These are phyloP conservation scores for Acanthaster planci DNA, from an alignment of 35 echinoderm and acorn worm genomes.

Conservation along the genomic window DNA sequence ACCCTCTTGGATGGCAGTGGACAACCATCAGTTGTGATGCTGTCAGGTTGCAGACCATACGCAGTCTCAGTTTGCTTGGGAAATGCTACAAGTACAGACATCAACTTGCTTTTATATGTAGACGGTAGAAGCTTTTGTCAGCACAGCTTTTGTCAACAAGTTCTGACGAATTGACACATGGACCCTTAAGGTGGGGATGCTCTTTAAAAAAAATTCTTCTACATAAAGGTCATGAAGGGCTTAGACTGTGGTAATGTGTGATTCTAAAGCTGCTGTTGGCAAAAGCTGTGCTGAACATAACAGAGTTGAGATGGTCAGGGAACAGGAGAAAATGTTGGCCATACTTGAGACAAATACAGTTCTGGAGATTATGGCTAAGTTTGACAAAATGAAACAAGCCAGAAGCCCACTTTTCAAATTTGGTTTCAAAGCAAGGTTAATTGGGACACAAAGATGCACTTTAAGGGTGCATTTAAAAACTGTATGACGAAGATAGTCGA, in stretches of 20 bases:
- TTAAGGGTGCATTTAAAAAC: too few species aligned
- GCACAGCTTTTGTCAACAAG: too few species aligned
- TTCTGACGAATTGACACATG: too few species aligned
- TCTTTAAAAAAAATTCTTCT: too few species aligned
- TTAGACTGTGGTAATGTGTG: too few species aligned
- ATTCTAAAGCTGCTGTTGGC: neutral
- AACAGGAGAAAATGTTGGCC: neutral
- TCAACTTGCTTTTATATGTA: neutral
- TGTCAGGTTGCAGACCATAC: neutral
- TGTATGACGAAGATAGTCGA: too few species aligned
- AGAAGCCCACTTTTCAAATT: slow-evolving; percentile 18
- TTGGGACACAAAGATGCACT: too few species aligned
- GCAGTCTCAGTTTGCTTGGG: slow-evolving; percentile 1
- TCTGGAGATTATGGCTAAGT: neutral
- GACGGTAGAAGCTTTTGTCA: neutral
- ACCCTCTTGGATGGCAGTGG: neutral
- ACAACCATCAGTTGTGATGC: slow-evolving; percentile 2
- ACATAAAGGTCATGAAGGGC: too few species aligned
- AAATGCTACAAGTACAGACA: neutral
- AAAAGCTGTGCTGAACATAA: neutral
- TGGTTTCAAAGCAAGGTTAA: too few species aligned
- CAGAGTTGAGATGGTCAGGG: neutral
- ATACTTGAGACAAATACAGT: neutral
- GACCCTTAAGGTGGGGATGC: too few species aligned
- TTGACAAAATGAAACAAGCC: neutral